phyloP scores from a whole-genome alignment of 23 tunicate genomes.

The Phallusia fumigata region DNA sequence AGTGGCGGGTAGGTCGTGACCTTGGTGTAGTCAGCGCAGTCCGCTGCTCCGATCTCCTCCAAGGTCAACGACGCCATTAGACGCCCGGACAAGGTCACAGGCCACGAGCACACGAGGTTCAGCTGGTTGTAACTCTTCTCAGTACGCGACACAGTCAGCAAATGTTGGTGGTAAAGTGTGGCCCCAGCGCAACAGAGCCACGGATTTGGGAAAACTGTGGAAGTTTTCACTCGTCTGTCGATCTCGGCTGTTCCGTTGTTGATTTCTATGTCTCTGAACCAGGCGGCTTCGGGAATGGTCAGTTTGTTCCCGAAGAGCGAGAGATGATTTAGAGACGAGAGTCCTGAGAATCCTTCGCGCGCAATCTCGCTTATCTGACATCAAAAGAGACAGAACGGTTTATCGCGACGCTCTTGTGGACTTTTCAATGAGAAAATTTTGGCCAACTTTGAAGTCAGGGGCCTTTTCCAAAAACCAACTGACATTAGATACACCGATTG shows the following conservation, averaged over 20 bases:
- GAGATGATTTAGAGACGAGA: conserved; percentile 27
- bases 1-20: conserved; percentile 22
- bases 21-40: conserved; percentile 21
- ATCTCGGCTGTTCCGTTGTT: conserved; percentile 46
- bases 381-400: neutral
- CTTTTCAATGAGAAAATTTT: neutral
- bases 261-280: conserved; percentile 30
- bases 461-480: too few relatives aligned
- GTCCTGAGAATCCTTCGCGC: conserved; percentile 37
- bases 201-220: conserved; percentile 34
- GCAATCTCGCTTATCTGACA: neutral
- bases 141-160: neutral
- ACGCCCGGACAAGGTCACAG: conserved; percentile 34
- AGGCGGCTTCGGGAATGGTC: conserved; percentile 13
- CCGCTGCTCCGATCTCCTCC: conserved; percentile 16
- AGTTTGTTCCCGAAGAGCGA: conserved; percentile 57
- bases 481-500: too few relatives aligned
- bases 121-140: conserved; percentile 37
- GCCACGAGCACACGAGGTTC: conserved; percentile 48
- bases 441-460: neutral
- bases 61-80: conserved; percentile 17
- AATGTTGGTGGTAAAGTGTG: conserved; percentile 17
- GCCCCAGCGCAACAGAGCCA: conserved; percentile 57
- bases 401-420: neutral
- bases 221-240: conserved; percentile 13